Evolutionary conservation across 2,113 vertebrate genomes (phyloP), one percentile per base, ranked within the genome.

Genomic region (Amblyornis subalaris): DNA sequence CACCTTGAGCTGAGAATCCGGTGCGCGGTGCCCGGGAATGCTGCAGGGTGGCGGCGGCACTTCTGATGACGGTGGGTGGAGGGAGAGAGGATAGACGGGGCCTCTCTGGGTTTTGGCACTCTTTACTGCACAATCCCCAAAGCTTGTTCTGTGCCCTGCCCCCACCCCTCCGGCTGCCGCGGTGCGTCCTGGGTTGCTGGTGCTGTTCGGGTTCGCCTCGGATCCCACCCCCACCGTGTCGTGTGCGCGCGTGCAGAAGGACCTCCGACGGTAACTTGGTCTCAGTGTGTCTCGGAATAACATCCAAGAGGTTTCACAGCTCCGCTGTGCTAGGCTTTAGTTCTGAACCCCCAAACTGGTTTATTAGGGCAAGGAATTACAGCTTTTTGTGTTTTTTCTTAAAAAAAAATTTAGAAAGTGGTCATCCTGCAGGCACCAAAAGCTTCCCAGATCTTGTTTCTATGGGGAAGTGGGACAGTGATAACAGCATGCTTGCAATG

Each of bases 1-100:
- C 99, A 95, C 42, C 44, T 47, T 51, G 72, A 76, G 64, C 31
- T 42, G 26, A 74, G 57, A 73, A 58, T 47, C 29, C 29, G 25
- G 72, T 38, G 69, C 22, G 44, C 44, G 51, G 50, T 42, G 50
- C 31, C 65, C 36, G 55, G 64, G 48, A 9, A 36, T 8, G 42
- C 12, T n/a, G 58, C 42, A 36, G 70, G 61, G 28, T 10, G 36
- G 57, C 2, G 75, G 66, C 31, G 85, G 50, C 35, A 35, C 45
- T 50, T 66, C 51, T 44, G 75, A 48, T 55, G 64, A 11, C 24
- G 10, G 76, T 29, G 53, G 38, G 26, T 50, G 60, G 36, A n/a
- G 23, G 29, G 25, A 51, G 38, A 69, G 16, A 26, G n/a, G 9
- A 60, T 33, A 60, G 53, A 47, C 62, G 44, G 42, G 40, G 57